These are phyloP conservation scores for Chloebia gouldiae DNA, from an alignment of 2,113 vertebrate genomes.

Conservation along the genomic window DNA sequence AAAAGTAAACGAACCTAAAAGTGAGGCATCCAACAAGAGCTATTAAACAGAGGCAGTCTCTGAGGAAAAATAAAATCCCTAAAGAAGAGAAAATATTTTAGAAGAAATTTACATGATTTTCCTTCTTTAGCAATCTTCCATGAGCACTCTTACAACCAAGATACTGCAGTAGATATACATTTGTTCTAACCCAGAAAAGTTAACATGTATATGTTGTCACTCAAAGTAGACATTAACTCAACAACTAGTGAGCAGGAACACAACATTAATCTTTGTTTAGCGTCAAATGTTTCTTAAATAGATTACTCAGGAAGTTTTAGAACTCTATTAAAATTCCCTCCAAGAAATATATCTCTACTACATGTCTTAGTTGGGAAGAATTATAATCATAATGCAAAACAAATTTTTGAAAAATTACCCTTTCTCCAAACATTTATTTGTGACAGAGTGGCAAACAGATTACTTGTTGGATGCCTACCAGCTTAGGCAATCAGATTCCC, in stretches of 20 bases:
- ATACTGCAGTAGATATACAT: background rate
- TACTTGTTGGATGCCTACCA: background rate
- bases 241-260: background rate
- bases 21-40: background rate
- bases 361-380: background rate
- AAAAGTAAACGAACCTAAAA: background rate
- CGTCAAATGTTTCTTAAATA: background rate
- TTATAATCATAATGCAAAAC: background rate
- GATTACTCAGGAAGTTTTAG: background rate
- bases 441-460: background rate
- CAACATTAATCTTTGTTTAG: conserved; percentile 14
- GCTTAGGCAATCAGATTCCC: background rate
- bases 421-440: background rate
- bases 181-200: background rate
- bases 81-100: background rate
- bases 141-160: background rate
- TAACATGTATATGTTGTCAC: background rate
- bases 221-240: background rate
- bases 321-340: background rate
- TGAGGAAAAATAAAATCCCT: background rate
- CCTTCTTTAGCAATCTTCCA: background rate
- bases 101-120: background rate
- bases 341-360: background rate
- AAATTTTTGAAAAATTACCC: background rate
- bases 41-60: background rate